A percentile compares a stretch with the other conserved stretches of the same genome.
Conservation (phyloP, 2,113 vertebrate species). For the Myocastor coypus region DNA sequence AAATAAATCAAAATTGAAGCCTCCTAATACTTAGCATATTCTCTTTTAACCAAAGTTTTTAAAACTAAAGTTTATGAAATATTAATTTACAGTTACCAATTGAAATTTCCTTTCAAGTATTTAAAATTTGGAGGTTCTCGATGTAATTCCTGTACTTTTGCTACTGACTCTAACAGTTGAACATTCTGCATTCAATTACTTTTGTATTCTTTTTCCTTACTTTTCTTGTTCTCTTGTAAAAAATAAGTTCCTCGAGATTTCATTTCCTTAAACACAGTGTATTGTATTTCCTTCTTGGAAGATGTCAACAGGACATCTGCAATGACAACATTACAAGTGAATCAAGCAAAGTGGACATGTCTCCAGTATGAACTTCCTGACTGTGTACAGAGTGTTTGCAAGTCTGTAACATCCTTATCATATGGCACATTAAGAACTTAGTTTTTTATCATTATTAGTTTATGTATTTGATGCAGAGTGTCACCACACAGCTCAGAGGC, state of each 20-base stretch:
- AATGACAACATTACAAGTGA: neutral
- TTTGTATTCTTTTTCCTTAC: neutral
- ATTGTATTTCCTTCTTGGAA: neutral
- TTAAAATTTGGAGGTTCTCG: neutral
- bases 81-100: neutral
- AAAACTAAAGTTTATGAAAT: neutral
- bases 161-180: neutral
- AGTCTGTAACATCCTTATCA: neutral
- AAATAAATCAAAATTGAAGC: neutral
- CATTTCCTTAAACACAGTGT: neutral
- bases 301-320: neutral
- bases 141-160: neutral
- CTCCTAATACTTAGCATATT: neutral
- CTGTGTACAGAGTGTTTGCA: neutral
- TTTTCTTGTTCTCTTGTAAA: neutral
- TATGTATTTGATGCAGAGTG: no score
- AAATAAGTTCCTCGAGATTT: neutral
- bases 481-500: no score
- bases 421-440: conserved; percentile 5
- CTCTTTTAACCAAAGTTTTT: neutral
- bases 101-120: conserved; percentile 28
- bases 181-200: neutral
- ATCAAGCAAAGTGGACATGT: neutral
- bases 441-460: no score
- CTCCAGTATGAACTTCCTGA: neutral